Evolutionary conservation across 1,140 invertebrate genomes (phyloP), one percentile per base, ranked within the genome.

Genomic region (Lepidotrigona ventralis): DNA sequence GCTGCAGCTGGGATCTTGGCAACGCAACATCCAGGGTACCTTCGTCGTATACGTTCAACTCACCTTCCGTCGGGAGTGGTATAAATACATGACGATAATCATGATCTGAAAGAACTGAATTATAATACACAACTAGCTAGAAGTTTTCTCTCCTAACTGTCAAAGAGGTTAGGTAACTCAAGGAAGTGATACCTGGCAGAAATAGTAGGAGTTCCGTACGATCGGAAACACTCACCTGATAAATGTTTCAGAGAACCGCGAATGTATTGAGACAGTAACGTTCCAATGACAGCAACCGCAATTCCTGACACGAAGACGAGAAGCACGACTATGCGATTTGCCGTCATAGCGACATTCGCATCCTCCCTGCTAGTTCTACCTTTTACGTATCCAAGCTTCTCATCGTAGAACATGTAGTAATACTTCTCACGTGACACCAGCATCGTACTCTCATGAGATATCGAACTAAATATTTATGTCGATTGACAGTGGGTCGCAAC

Each of bases 41-140:
- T 46, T 94, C 93, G 29, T 94, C 92, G 80, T 93, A 85, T 4
- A 92, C 77, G 39, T 93, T 88, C 12, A 94, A 86, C 77, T 87
- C 86, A 23, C 85, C 80, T 69, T 92, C 90, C 1, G 89, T 83
- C 5, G 93, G 92, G 29, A 94, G 81, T 12, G 92, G 92, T 29
- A 89, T 78, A 54, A 94, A 91, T 54, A 85, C 64, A 0, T 84
- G 82, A 17, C 70, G 80, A 90, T 75, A 78, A 23, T 76, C 73
- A 4, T 60, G 51, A 60, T 46, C 53, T 84, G 26, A 19, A 75
- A 77, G 54, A 84, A n/a, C n/a, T 33, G 2, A n/a, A 8, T 17
- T 29, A 46, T 46, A 46, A 8, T 46, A 33, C 14, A 79, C 66
- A 23, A 26, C 0, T 19, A 1, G 23, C 21, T n/a, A 1, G 26